Evolutionary conservation across 37 sponge, comb jelly and placozoan genomes (phyloP).

Genomic region (Agelas oroides): DNA sequence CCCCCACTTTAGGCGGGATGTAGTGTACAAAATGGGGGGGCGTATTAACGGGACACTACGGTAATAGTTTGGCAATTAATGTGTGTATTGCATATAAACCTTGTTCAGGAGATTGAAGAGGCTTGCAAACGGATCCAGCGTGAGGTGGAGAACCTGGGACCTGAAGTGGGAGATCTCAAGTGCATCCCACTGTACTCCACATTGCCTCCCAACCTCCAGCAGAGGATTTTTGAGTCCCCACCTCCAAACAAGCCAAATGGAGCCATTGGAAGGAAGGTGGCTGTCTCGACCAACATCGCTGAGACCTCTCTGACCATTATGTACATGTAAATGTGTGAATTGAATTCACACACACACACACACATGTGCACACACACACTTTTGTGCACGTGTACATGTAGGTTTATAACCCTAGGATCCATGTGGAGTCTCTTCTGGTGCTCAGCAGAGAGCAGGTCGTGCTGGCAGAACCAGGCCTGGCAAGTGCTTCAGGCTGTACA

Average conservation of each 20-base stretch:
- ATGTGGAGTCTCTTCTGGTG: constrained; percentile 98
- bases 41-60: too few relatives aligned
- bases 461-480: constrained; percentile 98
- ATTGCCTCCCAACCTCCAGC: constrained; percentile 95
- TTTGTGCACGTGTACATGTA: background rate
- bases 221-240: constrained; percentile 97
- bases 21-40: too few relatives aligned
- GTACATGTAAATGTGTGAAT: too few relatives aligned
- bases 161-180: constrained; percentile 92
- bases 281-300: constrained; percentile 98
- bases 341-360: background rate
- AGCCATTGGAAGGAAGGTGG: constrained; percentile 94
- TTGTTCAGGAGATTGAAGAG: constrained; percentile 94
- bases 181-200: constrained; percentile 98
- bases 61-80: too few relatives aligned
- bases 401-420: constrained; percentile 98
- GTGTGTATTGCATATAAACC: too few relatives aligned
- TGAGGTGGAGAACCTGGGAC: constrained; percentile 96
- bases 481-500: constrained; percentile 98
- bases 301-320: constrained; percentile 99
- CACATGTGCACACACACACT: background rate
- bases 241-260: constrained; percentile 92
- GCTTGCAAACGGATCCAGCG: constrained; percentile 92
- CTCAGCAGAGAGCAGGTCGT: constrained; percentile 99
- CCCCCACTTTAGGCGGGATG: too few relatives aligned